Conservation (phyloP, 2,113 vertebrate genomes). For the Gallinago jamesoni region DNA sequence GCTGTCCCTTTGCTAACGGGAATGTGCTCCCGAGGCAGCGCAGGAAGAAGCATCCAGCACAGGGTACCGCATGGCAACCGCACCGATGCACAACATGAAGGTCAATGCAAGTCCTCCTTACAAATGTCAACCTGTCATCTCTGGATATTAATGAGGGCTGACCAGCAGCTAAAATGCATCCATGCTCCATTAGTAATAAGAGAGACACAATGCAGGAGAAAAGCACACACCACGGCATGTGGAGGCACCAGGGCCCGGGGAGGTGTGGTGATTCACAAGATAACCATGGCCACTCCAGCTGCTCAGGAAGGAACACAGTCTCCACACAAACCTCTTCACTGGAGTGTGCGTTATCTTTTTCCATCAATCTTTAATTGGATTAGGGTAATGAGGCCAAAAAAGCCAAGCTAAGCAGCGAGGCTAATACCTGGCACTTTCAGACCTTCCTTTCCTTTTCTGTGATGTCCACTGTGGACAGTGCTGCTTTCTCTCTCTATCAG, state of each 20-base stretch:
- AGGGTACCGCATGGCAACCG: conserved; percentile 27
- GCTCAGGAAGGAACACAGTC: background rate
- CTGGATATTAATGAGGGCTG: conserved; percentile 70
- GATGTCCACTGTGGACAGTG: background rate
- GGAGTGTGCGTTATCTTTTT: background rate
- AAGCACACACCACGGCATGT: background rate
- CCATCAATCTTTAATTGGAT: conserved; percentile 49
- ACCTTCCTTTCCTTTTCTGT: background rate
- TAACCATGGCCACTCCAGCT: background rate
- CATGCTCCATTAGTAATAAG: conserved; percentile 67
- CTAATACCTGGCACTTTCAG: conserved; percentile 39
- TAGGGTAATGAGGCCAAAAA: conserved; percentile 59
- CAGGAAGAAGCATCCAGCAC: conserved; percentile 28
- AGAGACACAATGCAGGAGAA: conserved; percentile 20
- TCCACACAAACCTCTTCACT: background rate
- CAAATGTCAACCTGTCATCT: conserved; percentile 71
- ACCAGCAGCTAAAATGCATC: conserved; percentile 70
- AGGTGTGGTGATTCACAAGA: conserved; percentile 32
- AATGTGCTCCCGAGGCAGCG: background rate
- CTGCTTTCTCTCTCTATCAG: background rate
- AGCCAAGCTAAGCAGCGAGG: background rate
- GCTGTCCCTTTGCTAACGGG: background rate
- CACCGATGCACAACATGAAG: conserved; percentile 65
- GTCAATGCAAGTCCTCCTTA: conserved; percentile 59
- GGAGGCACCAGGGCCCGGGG: conserved; percentile 24